Base-by-base conservation (phyloP, 2,888 invertebrate genomes). In the Chesias legatella region DNA sequence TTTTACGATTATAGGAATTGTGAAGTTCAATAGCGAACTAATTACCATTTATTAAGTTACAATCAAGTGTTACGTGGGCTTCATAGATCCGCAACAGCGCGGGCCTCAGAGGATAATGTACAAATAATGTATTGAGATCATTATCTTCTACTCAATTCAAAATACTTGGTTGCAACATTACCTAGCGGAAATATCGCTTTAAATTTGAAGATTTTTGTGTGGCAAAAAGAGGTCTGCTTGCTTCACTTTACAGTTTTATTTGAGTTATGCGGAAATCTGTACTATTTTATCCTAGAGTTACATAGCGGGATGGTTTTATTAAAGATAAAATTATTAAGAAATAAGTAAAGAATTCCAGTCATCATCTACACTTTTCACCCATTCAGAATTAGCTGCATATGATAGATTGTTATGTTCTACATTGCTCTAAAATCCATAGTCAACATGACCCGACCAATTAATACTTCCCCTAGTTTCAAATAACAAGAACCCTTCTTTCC, bases 91-190 rank as follows among this genome's bases (percentile, higher is more conserved):
- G 63, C 63, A 62, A 57, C 55, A 56, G 38, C 53, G 71, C 70
- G 70, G 75, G 59, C 26, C 33, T 39, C 29, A 7, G 7, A 41
- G 53, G 66, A 68, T 82, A 79, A 81, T 82, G 82, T 74, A 63
- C 63, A 79, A 79, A 80, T 82, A 83, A 82, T 83, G 79, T 73
- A 73, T 69, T 56, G 46, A 61, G 58, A 64, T 71, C 75, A 82
- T 83, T 82, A 82, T 77, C 70, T 77, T 78, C 75, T 75, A 81
- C 78, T 79, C 79, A 76, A 76, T 75, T 70, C 70, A 63, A 66
- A 64, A 35, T 43, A 63, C 60, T 64, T 55, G 58, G 5, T 63
- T 61, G 71, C 71, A 66, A 68, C 67, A 68, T 63, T 67, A 70
- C 63, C 66, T 33, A 38, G 28, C 8, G 61, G 58, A 54, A 29